Evolutionary conservation across 2,113 vertebrate genomes (phyloP).

Genomic region (Verasper variegatus): DNA sequence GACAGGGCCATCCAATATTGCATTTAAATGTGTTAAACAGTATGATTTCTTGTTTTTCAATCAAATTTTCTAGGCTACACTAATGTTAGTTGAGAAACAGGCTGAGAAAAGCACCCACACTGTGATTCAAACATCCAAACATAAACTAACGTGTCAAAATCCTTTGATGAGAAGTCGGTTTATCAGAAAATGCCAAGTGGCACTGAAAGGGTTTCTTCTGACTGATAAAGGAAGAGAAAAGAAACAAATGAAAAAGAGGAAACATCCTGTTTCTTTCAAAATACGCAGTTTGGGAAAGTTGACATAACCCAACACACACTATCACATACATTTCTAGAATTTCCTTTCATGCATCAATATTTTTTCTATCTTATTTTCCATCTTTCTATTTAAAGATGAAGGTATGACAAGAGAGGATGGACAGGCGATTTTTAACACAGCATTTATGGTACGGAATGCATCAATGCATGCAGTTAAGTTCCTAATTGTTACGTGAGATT

Average conservation of each 20-base stretch:
- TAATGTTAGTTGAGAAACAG: conserved; percentile 10
- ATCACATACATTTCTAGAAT: conserved; percentile 62
- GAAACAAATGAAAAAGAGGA: conserved; percentile 2
- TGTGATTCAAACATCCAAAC: conserved; percentile 34
- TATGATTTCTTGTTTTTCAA: background rate
- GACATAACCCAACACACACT: conserved; percentile 3
- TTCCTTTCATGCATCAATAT: conserved; percentile 63
- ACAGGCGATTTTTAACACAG: conserved; percentile 84
- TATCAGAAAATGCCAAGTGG: conserved; percentile 1
- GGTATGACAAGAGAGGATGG: conserved; percentile 71
- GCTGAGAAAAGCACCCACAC: conserved; percentile 14
- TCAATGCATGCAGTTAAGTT: conserved; percentile 88
- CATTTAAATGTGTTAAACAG: background rate
- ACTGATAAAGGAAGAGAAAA: background rate
- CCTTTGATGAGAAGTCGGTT: background rate
- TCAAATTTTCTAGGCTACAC: conserved; percentile 3
- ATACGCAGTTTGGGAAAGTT: conserved; percentile 2
- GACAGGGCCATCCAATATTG: too few species aligned
- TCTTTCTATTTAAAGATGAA: conserved; percentile 72
- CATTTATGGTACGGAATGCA: conserved; percentile 87
- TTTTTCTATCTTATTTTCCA: conserved; percentile 72
- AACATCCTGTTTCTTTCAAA: conserved; percentile 10
- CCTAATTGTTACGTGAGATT: conserved; percentile 88
- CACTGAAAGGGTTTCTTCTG: background rate
- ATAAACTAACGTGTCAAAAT: conserved; percentile 17